Base-by-base conservation (phyloP, 2,888 invertebrate genomes). In the Neoitamus cyanurus region DNA sequence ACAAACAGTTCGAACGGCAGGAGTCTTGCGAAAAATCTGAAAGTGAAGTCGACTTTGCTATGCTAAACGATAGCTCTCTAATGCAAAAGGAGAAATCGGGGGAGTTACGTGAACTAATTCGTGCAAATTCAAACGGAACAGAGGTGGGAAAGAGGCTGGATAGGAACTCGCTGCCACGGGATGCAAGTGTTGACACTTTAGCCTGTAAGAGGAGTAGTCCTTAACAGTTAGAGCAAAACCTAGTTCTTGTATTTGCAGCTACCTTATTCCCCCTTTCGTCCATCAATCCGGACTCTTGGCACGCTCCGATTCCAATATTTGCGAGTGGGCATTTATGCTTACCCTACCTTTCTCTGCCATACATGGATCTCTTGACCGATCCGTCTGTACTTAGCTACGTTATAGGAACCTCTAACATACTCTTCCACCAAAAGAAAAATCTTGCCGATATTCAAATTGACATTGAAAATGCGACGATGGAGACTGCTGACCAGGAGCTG, bases 401-500 rank as follows among this genome's bases (percentile, higher is more conserved):
- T 70, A 96, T 98, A 85, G 99, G 99, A 48, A 99, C 99, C n/a
- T 99, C 99, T 15, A 99, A 99, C 92, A 96, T 98, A n/a, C 92
- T 99, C 46, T 99, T 99, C 90, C 97, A 97, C 90, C 99, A 99
- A 90, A 98, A 98, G 89, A 94, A 96, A 86, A 96, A 98, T 88
- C 92, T 98, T 78, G 96, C 97, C 86, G 99, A 99, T 91, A 97
- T 98, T 20, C 92, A 99, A 83, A 94, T 99, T 1, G 98, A 98
- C 92, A 94, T 97, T 83, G 97, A 96, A 90, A 96, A 95, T 87
- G 95, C 95, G 87, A 94, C 96, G 89, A 95, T 99, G 89, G 98
- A 98, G 89, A 94, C 94, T 34, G 88, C 89, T 58, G 97, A 98
- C 90, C 91, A 95, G 84, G 95, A 96, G 86, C 92, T 98, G 85